Evolutionary conservation across 2,888 invertebrate species (phyloP), one percentile per base, ranked within the genome.

Genomic region (Agapetus fuscipes): DNA sequence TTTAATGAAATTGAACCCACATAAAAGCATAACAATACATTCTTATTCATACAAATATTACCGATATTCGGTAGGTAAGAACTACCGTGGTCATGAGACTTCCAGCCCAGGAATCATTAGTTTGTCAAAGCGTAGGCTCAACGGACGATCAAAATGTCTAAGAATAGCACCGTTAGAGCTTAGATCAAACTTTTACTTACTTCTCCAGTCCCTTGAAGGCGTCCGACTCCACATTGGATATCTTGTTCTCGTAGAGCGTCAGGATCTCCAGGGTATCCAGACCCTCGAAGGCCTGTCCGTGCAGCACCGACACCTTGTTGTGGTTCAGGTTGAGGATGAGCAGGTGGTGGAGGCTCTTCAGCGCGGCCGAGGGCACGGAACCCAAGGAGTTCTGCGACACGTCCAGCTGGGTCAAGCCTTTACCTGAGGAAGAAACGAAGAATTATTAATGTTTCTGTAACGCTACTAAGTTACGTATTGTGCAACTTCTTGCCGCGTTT

Each of bases 271-370:
- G 63, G 3, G 89, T 87, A 55, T 86, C 86, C 51, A 91, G 68
- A 0, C 91, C 91, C 56, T 84, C 80, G 57, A 93, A 91, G 7
- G 90, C 90, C 49, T 76, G 78, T 46, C 78, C 77, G 54, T 86
- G 87, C 20, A 93, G 72, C 36, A 77, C 79, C 31, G 72, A 76
- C 53, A 93, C 86, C 66, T 75, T 76, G 60, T 93, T 93, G 62
- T 88, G 86, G 65, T 90, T 91, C 67, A 91, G 74, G 62, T 90
- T 91, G 45, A 93, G 72, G 50, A 89, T 88, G 48, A 89, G 74
- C 46, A 91, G 73, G 54, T 83, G 83, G 61, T 84, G 83, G 34
- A 90, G 76, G 57, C 82, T 83, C 49, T 78, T 78, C 54, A 88
- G 75, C 2, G 90, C 86, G 15, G 75, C 67, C 2, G 87, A 85